Conservation (phyloP, 2,888 invertebrate genomes). For the Tyria jacobaeae region DNA sequence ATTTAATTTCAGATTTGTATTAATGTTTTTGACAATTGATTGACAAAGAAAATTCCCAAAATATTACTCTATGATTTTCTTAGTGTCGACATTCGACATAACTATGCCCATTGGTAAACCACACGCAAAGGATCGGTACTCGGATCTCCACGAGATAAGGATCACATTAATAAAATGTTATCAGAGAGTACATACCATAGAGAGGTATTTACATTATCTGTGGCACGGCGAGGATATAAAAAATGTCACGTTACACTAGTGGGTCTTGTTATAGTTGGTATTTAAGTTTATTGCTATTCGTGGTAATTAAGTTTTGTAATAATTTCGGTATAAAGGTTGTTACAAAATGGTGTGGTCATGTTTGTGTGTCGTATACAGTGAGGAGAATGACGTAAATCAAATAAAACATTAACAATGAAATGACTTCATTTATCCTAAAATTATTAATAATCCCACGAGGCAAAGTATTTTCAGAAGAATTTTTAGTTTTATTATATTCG, state of each 20-base stretch:
- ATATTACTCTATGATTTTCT: neutral
- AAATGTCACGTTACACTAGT: neutral
- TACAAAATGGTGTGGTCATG: too few species aligned
- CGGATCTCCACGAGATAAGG: constrained; percentile 29
- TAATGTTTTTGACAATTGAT: too few species aligned
- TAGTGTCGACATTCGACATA: constrained; percentile 28
- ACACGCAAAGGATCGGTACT: constrained; percentile 32
- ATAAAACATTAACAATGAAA: too few species aligned
- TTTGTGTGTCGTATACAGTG: too few species aligned
- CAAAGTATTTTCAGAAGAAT: too few species aligned
- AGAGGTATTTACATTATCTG: constrained; percentile 26
- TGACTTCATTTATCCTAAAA: too few species aligned
- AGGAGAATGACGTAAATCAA: too few species aligned
- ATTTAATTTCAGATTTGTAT: too few species aligned
- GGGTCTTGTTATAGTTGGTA: neutral
- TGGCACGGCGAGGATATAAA: constrained; percentile 21
- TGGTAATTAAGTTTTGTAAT: neutral
- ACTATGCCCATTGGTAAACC: constrained; percentile 25
- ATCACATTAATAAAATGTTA: constrained; percentile 5
- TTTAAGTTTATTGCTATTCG: neutral
- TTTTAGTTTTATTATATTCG: too few species aligned
- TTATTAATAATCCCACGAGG: too few species aligned
- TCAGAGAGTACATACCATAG: constrained; percentile 10
- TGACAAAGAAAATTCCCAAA: neutral
- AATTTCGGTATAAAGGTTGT: too few species aligned